Evolutionary conservation across 2,113 vertebrate species (phyloP).

Genomic region (Salvelinus fontinalis): DNA sequence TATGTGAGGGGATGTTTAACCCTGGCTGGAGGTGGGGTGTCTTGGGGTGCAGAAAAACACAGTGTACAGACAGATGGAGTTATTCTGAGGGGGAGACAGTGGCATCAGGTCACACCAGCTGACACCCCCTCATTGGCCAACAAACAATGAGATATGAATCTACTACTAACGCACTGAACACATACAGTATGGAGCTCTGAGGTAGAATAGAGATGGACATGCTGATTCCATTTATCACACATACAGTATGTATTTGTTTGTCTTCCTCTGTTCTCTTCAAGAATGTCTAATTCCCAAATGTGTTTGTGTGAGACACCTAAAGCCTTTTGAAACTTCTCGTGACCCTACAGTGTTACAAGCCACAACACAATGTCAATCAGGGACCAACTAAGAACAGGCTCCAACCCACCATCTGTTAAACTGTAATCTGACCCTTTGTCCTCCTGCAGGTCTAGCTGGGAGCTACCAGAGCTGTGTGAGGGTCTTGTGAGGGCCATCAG

Average conservation of each 20-base stretch:
- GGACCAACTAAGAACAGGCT: background rate
- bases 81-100: background rate
- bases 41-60: slow-evolving; percentile 32
- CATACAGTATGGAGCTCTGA: background rate
- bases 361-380: background rate
- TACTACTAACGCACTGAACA: slow-evolving; percentile 28
- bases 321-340: background rate
- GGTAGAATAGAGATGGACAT: slow-evolving; percentile 3
- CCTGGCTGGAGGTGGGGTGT: slow-evolving; percentile 16
- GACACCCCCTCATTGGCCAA: slow-evolving; percentile 7
- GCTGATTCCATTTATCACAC: background rate
- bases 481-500: slow-evolving; percentile 95
- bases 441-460: slow-evolving; percentile 92
- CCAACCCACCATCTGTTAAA: background rate
- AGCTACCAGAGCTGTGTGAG: slow-evolving; percentile 92
- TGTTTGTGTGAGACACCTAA: background rate
- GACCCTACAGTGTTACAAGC: background rate
- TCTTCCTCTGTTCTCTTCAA: too few species aligned
- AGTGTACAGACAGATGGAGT: slow-evolving; percentile 39
- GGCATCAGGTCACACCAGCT: slow-evolving; percentile 42
- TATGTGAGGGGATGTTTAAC: slow-evolving; percentile 59
- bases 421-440: slow-evolving; percentile 35
- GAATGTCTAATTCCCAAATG: background rate
- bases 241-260: background rate
- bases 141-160: slow-evolving; percentile 54